A percentile compares a stretch with the other conserved stretches of the same genome.
Conservation (phyloP, 2,888 invertebrate genomes). For the Mechanitis mazaeus region DNA sequence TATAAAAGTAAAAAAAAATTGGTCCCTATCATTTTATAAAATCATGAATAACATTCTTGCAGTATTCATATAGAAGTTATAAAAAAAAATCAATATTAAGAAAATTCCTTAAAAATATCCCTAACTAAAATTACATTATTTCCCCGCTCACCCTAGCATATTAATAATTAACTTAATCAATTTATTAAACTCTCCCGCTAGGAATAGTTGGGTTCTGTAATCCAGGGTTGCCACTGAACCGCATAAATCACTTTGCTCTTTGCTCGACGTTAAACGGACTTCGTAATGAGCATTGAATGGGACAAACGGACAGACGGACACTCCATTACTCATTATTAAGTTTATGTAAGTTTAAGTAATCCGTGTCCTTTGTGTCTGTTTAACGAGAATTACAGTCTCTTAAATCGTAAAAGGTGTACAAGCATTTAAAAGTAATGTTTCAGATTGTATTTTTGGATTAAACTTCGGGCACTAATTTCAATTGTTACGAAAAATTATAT, state of each 20-base stretch:
- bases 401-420: too few relatives aligned
- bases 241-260: conserved; percentile 19
- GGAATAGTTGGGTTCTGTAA: conserved; percentile 11
- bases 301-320: background rate
- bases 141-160: background rate
- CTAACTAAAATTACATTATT: background rate
- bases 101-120: too few relatives aligned
- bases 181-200: conserved; percentile 3
- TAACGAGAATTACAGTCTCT: background rate
- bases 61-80: too few relatives aligned
- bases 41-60: too few relatives aligned
- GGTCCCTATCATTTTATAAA: background rate
- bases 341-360: conserved; percentile 2
- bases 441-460: too few relatives aligned
- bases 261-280: conserved; percentile 19
- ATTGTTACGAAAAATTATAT: too few relatives aligned
- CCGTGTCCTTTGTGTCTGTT: conserved; percentile 5
- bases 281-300: conserved; percentile 14
- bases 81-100: too few relatives aligned
- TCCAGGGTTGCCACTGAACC: conserved; percentile 14
- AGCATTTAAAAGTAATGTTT: too few relatives aligned
- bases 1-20: too few relatives aligned
- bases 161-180: conserved; percentile 5
- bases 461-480: too few relatives aligned
- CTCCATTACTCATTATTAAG: conserved; percentile 8